These are phyloP conservation scores for Scartelaos histophorus DNA, from an alignment of 2,113 vertebrate genomes.

Conservation along the genomic window DNA sequence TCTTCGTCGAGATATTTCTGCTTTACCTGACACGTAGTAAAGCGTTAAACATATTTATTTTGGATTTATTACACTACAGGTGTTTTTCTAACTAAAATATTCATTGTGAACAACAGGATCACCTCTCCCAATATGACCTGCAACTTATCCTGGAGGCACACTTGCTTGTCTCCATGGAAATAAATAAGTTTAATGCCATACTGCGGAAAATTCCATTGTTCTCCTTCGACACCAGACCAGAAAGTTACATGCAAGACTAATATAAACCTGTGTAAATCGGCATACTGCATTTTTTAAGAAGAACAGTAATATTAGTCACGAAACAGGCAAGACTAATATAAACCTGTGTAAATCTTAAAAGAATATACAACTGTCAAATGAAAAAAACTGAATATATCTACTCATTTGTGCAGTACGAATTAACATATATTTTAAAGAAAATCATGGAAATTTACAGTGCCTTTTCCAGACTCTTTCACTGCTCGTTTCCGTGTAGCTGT, in stretches of 20 bases:
- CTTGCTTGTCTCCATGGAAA: no score
- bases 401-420: not conserved
- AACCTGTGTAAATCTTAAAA: not conserved
- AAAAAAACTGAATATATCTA: not conserved
- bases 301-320: no score
- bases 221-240: no score
- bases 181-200: not conserved
- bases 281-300: no score
- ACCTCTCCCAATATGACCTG: not conserved
- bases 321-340: not conserved
- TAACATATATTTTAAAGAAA: not conserved
- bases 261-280: no score
- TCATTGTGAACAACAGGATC: not conserved
- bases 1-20: not conserved
- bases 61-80: not conserved
- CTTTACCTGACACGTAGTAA: not conserved
- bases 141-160: no score
- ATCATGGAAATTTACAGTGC: not conserved
- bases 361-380: not conserved
- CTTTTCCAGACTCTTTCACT: conserved; percentile 38
- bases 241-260: no score
- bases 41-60: not conserved
- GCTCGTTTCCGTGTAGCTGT: conserved; percentile 38
- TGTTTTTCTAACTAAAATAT: not conserved
- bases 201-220: not conserved